Evolutionary conservation across 2,888 invertebrate genomes (phyloP).

Genomic region (Helleia helle): DNA sequence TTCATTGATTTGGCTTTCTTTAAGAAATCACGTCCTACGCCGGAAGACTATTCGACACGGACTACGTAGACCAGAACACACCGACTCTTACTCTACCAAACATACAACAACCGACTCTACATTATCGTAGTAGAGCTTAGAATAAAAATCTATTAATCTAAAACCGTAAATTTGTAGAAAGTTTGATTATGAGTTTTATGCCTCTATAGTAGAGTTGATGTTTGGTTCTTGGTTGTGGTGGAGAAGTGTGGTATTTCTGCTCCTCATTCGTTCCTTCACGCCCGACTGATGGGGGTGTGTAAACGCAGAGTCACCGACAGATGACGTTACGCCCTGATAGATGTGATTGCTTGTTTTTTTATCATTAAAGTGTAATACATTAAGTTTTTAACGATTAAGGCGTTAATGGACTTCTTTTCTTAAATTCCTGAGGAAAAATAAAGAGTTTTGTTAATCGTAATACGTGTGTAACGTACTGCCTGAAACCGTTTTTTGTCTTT

Average conservation of each 20-base stretch:
- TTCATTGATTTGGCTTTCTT: constrained; percentile 68
- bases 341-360: constrained; percentile 29
- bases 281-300: constrained; percentile 44
- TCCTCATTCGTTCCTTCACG: constrained; percentile 44
- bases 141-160: background rate
- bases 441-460: background rate
- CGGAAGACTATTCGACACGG: constrained; percentile 69
- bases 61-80: constrained; percentile 54
- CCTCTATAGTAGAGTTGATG: background rate
- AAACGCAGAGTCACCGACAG: constrained; percentile 54
- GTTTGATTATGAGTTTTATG: background rate
- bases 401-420: constrained; percentile 4
- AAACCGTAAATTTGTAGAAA: constrained; percentile 9
- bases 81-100: constrained; percentile 17
- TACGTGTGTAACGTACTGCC: background rate
- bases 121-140: accelerated
- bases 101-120: constrained; percentile 27
- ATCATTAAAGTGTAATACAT: constrained; percentile 15
- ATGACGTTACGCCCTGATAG: constrained; percentile 61
- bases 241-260: constrained; percentile 40
- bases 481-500: too few relatives aligned
- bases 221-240: constrained; percentile 18
- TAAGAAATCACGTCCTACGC: constrained; percentile 68
- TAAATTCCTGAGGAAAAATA: background rate
- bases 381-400: background rate